A percentile compares a stretch with the other conserved stretches of the same genome.
Evolutionary conservation across 2,797 vertebrate genomes (phyloP).

Genomic region (Premnoplex brunnescens): DNA sequence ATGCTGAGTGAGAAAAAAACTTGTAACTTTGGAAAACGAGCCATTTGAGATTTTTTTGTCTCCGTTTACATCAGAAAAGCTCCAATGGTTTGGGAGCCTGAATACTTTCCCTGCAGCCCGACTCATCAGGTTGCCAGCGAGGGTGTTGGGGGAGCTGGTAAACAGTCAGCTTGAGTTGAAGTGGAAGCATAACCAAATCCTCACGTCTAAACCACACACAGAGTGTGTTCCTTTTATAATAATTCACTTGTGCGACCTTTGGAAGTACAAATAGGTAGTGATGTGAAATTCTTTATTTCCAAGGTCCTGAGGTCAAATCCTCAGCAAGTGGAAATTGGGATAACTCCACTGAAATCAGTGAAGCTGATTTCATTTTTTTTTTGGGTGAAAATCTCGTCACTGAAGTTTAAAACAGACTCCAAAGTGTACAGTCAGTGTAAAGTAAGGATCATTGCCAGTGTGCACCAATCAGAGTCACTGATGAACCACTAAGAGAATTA

Average conservation of each 20-base stretch:
- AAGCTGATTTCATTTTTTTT: background rate
- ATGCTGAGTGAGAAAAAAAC: background rate
- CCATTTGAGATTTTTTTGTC: background rate
- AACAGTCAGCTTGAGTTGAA: background rate
- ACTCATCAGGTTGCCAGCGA: background rate
- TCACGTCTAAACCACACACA: fast-evolving
- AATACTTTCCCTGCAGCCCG: background rate
- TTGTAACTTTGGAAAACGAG: background rate
- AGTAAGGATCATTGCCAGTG: background rate
- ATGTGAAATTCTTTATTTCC: background rate
- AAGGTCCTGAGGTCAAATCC: background rate
- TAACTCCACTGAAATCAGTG: background rate
- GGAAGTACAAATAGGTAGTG: background rate
- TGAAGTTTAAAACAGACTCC: background rate
- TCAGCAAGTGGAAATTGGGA: background rate
- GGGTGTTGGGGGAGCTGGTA: background rate
- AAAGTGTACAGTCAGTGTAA: background rate
- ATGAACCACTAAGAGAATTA: background rate
- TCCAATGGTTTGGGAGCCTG: background rate
- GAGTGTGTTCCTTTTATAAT: background rate
- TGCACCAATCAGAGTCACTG: background rate
- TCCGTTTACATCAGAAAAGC: background rate
- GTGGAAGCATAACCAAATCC: background rate
- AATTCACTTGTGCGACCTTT: background rate
- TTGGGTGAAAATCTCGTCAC: background rate